Evolutionary conservation across 2,797 vertebrate species (phyloP).

Genomic region (Sebastes variabilis): DNA sequence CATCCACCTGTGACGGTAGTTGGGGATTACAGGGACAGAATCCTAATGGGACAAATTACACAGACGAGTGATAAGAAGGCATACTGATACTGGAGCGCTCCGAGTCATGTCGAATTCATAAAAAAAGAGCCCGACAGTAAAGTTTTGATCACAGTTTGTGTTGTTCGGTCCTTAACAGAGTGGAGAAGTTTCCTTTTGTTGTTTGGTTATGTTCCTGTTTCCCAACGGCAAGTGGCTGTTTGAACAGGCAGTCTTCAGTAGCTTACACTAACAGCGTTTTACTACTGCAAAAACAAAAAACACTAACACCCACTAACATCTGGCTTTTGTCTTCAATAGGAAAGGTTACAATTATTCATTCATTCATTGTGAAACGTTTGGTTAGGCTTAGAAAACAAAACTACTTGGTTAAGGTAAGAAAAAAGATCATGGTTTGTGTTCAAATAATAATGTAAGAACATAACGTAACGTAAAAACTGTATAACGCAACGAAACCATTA

Average conservation of each 20-base stretch:
- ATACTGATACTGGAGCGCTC: conserved; percentile 7
- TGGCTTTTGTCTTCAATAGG: background rate
- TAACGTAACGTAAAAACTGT: too few relatives aligned
- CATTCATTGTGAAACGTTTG: too few relatives aligned
- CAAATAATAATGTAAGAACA: too few relatives aligned
- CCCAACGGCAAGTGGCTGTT: background rate
- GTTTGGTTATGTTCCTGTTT: background rate
- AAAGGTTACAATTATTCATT: background rate
- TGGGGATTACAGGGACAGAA: conserved; percentile 44
- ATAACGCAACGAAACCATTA: too few relatives aligned
- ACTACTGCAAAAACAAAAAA: accelerated
- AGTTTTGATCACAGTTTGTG: background rate
- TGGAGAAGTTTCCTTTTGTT: background rate
- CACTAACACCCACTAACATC: background rate
- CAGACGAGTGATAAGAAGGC: conserved; percentile 27
- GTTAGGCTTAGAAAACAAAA: too few relatives aligned
- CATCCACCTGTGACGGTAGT: conserved; percentile 50
- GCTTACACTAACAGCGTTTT: background rate
- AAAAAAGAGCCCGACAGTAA: background rate
- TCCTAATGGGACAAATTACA: conserved; percentile 53
- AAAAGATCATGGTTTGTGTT: too few relatives aligned
- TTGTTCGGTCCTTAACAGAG: background rate
- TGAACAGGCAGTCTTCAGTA: background rate
- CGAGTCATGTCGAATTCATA: background rate
- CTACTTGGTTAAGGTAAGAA: too few relatives aligned